These are phyloP conservation scores for Paramisgurnus dabryanus DNA, from an alignment of 2,113 vertebrate genomes.

Conservation along the genomic window DNA sequence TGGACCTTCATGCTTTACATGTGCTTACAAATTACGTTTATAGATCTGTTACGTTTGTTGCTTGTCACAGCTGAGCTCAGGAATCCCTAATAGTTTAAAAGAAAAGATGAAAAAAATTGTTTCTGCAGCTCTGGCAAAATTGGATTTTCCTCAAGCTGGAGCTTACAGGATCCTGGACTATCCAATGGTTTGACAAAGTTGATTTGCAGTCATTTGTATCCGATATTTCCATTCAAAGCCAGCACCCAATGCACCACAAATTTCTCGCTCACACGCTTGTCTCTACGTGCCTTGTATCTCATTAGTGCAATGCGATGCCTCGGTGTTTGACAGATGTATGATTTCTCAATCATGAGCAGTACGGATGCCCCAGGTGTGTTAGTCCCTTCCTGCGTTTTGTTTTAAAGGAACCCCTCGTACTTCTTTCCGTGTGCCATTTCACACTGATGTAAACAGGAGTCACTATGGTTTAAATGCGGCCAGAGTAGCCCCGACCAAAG, in stretches of 20 bases:
- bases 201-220: conserved; percentile 33
- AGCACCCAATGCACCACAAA: conserved; percentile 1
- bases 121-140: conserved; percentile 30
- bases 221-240: conserved; percentile 35
- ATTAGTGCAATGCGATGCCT: conserved; percentile 56
- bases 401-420: conserved; percentile 20
- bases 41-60: conserved; percentile 32
- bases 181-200: conserved; percentile 19
- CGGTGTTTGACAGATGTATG: conserved; percentile 68
- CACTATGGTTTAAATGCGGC: conserved; percentile 32
- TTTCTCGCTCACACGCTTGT: background rate
- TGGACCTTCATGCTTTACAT: background rate
- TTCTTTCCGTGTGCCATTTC: conserved; percentile 13
- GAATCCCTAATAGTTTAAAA: conserved; percentile 12
- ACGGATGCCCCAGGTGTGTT: conserved; percentile 45
- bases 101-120: conserved; percentile 36
- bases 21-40: conserved; percentile 21
- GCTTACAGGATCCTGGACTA: conserved; percentile 1
- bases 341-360: conserved; percentile 54
- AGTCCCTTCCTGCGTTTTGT: conserved; percentile 7
- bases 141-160: background rate
- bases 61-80: conserved; percentile 26
- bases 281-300: conserved; percentile 36
- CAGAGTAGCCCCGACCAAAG: conserved; percentile 65
- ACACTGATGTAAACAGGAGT: conserved; percentile 32